phyloP scores from a whole-genome alignment of 2,113 vertebrate species.

The Gopherus flavomarginatus region DNA sequence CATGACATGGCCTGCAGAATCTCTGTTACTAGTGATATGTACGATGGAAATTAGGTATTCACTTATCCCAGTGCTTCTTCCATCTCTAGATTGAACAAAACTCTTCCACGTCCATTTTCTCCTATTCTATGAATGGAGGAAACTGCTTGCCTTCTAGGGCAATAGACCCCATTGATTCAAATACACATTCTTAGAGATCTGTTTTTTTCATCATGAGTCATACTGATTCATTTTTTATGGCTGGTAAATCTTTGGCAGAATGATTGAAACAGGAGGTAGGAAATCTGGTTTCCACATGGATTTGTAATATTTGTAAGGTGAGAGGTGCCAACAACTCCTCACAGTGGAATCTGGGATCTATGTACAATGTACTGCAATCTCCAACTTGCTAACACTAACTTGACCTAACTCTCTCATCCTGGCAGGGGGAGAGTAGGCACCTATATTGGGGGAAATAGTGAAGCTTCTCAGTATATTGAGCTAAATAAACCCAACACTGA shows the following conservation, averaged over 20 bases:
- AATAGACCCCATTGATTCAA: neutral
- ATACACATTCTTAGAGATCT: neutral
- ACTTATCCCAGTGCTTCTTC: neutral
- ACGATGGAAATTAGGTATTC: neutral
- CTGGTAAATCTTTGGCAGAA: neutral
- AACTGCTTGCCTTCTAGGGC: neutral
- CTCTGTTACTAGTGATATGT: neutral
- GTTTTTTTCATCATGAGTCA: neutral
- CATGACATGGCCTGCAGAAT: neutral
- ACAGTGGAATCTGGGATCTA: neutral
- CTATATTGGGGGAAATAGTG: slow-evolving; percentile 21
- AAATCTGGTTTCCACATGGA: neutral
- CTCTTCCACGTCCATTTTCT: neutral
- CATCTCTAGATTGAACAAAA: neutral
- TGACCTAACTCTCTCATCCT: neutral
- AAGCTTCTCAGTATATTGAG: neutral
- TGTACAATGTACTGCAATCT: neutral
- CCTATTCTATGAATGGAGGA: neutral
- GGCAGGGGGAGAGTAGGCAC: neutral
- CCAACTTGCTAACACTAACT: slow-evolving; percentile 15
- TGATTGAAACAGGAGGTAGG: neutral
- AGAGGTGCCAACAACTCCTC: neutral
- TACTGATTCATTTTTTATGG: neutral
- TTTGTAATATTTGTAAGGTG: neutral
- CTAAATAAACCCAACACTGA: neutral